Evolutionary conservation across 64 coral and sea anemone genomes (phyloP).

Genomic region (Pachyseris speciosa): DNA sequence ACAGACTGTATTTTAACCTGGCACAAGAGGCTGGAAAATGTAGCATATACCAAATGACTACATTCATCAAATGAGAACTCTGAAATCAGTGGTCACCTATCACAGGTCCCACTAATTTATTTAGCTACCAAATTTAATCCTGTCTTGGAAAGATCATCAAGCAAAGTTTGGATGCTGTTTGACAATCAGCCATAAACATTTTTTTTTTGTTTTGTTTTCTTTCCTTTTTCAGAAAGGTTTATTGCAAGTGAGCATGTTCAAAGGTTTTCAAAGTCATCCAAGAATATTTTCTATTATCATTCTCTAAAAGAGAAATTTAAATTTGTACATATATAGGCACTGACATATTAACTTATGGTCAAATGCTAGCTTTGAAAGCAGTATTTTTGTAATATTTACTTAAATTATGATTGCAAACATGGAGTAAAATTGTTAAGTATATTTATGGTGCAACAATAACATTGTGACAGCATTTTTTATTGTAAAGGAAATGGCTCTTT

Average conservation of each 20-base stretch:
- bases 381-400: slow-evolving; percentile 10
- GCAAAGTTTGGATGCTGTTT: no score
- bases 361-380: not conserved
- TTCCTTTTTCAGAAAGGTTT: not conserved
- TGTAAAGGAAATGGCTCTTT: not conserved
- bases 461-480: not conserved
- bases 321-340: not conserved
- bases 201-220: not conserved
- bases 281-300: not conserved
- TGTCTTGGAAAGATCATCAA: not conserved
- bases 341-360: not conserved
- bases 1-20: no score
- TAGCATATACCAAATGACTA: no score
- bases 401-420: not conserved
- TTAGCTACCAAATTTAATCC: not conserved
- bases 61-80: no score
- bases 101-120: no score
- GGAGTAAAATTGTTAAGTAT: not conserved
- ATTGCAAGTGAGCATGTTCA: not conserved
- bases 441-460: not conserved
- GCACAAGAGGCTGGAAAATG: no score
- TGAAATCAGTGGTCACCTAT: no score
- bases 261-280: not conserved
- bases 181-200: no score
- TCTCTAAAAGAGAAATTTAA: slow-evolving; percentile 17